These are phyloP conservation scores for Druon quercuslanigerum DNA, from an alignment of 1,140 invertebrate species.

Conservation along the genomic window DNA sequence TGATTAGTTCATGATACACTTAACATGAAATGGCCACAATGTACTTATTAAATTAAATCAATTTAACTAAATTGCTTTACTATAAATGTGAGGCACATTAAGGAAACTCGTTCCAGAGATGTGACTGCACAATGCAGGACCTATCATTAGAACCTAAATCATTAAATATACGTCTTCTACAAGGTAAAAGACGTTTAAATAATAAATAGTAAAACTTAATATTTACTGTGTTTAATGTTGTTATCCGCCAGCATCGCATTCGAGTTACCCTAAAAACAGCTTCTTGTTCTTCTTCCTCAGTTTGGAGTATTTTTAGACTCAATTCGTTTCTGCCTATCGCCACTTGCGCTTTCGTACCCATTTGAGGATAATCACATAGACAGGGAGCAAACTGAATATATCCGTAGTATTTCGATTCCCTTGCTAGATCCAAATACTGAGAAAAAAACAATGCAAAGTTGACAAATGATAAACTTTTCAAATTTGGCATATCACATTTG, in stretches of 20 bases:
- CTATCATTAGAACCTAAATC: too few species aligned
- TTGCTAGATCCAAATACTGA: slow-evolving; percentile 90
- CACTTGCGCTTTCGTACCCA: slow-evolving; percentile 81
- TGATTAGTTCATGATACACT: too few species aligned
- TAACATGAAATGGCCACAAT: too few species aligned
- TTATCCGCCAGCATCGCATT: slow-evolving; percentile 98
- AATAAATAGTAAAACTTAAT: slow-evolving; percentile 29
- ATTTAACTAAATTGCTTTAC: too few species aligned
- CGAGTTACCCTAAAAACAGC: slow-evolving; percentile 93
- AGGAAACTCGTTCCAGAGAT: too few species aligned
- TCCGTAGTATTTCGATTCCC: slow-evolving; percentile 91
- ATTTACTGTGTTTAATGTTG: slow-evolving; percentile 86
- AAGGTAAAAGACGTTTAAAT: too few species aligned
- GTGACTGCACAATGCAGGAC: too few species aligned
- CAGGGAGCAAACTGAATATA: slow-evolving; percentile 89
- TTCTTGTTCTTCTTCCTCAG: slow-evolving; percentile 78
- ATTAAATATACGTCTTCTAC: too few species aligned
- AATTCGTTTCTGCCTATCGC: slow-evolving; percentile 88
- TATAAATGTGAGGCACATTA: too few species aligned
- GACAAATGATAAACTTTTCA: too few species aligned
- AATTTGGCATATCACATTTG: too few species aligned
- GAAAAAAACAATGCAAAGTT: slow-evolving; percentile 53
- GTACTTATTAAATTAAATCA: too few species aligned
- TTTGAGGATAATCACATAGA: slow-evolving; percentile 85
- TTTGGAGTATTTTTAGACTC: slow-evolving; percentile 78